Percentiles rank a stretch among this genome's conserved stretches.
These are phyloP conservation scores for Garra rufa DNA, from an alignment of 2,113 vertebrate species.

Conservation along the genomic window DNA sequence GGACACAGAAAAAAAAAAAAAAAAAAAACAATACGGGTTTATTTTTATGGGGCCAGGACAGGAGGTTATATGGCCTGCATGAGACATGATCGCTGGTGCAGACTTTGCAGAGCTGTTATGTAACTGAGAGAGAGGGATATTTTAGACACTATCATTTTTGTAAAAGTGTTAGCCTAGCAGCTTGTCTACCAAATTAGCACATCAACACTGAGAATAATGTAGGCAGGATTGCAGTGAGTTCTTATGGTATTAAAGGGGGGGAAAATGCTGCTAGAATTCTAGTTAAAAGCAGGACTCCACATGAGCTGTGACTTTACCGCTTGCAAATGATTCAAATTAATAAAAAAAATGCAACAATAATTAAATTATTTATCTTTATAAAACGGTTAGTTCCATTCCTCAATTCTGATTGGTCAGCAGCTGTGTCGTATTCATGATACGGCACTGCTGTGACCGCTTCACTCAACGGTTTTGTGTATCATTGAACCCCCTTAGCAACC, in stretches of 20 bases:
- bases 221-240: not conserved
- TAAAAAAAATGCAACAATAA: not conserved
- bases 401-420: too few relatives aligned
- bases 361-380: too few relatives aligned
- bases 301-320: not conserved
- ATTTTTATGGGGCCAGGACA: constrained; percentile 5
- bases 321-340: not conserved
- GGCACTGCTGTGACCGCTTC: too few relatives aligned
- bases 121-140: not conserved
- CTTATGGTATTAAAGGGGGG: not conserved
- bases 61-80: constrained; percentile 6
- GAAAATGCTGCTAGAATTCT: not conserved
- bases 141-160: not conserved
- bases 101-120: not conserved
- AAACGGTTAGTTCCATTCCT: too few relatives aligned
- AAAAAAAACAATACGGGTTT: not conserved
- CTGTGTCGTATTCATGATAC: too few relatives aligned
- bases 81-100: not conserved
- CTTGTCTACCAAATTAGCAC: constrained; percentile 8
- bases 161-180: not conserved
- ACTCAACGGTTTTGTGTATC: too few relatives aligned
- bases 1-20: not conserved
- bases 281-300: not conserved
- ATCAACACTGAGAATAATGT: not conserved
- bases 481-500: too few relatives aligned